A percentile compares a stretch with the other conserved stretches of the same genome.
These are phyloP conservation scores for Heptranchias perlo DNA, from an alignment of 2,113 vertebrate species.

Conservation along the genomic window DNA sequence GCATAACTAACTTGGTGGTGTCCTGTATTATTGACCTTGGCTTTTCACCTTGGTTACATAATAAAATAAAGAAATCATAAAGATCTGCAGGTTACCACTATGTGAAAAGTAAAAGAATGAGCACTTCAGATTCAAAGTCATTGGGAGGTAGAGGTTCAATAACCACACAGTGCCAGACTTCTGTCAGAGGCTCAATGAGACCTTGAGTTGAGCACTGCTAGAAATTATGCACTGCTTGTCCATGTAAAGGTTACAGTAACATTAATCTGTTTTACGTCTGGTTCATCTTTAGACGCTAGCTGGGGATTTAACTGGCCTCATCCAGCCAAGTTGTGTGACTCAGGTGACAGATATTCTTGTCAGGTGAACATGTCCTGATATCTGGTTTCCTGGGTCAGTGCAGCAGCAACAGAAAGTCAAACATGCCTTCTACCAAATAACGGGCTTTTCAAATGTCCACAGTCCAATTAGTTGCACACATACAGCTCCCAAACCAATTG, in stretches of 20 bases:
- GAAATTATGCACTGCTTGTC: neutral
- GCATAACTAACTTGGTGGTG: neutral
- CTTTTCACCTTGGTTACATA: too few species aligned
- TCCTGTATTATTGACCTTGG: too few species aligned
- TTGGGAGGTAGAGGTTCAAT: neutral
- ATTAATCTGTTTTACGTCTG: neutral
- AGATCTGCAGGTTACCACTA: neutral
- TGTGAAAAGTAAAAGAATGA: neutral
- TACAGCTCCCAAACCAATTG: constrained; percentile 10
- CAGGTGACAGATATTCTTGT: constrained; percentile 22
- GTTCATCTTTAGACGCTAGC: neutral
- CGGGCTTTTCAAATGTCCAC: neutral
- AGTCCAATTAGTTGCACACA: constrained; percentile 12
- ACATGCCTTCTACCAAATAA: neutral
- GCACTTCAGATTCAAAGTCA: neutral
- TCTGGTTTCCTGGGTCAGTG: constrained; percentile 15
- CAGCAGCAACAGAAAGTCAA: neutral
- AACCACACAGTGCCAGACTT: neutral
- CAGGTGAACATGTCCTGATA: constrained; percentile 25
- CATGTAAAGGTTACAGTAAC: neutral
- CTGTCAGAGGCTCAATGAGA: neutral
- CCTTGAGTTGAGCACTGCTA: neutral
- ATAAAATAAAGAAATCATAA: neutral
- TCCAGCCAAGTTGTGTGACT: neutral
- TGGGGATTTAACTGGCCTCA: neutral